These are phyloP conservation scores for Myrmecophaga tridactyla DNA, from an alignment of 2,113 vertebrate species.

Conservation along the genomic window DNA sequence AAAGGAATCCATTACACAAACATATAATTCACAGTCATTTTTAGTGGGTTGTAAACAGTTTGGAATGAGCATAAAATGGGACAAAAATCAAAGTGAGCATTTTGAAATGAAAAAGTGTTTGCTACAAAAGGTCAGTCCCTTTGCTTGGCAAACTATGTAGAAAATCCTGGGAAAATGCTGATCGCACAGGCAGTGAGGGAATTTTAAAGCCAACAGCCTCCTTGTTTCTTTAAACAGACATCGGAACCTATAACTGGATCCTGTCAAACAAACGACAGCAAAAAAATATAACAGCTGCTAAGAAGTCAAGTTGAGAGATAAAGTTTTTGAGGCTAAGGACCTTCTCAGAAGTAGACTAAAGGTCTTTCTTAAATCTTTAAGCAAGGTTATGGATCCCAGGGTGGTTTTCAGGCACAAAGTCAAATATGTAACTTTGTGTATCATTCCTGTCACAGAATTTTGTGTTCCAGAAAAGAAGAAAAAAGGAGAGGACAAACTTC, in stretches of 20 bases:
- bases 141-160: conserved; percentile 91
- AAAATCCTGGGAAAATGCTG: conserved; percentile 94
- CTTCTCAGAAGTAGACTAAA: conserved; percentile 87
- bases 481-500: conserved; percentile 68
- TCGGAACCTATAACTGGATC: conserved; percentile 94
- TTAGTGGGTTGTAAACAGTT: conserved; percentile 94
- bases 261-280: conserved; percentile 94
- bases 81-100: conserved; percentile 94
- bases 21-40: conserved; percentile 96
- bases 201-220: conserved; percentile 91
- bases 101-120: conserved; percentile 94
- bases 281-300: conserved; percentile 92
- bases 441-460: conserved; percentile 84
- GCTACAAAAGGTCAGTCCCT: conserved; percentile 94
- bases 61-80: conserved; percentile 93
- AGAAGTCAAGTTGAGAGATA: conserved; percentile 90
- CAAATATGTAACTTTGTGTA: conserved; percentile 88
- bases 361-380: conserved; percentile 87
- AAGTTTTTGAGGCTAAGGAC: conserved; percentile 88
- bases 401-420: conserved; percentile 85
- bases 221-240: conserved; percentile 94
- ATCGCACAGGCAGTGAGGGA: conserved; percentile 90
- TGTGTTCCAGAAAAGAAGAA: conserved; percentile 82
- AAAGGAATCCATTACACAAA: conserved; percentile 94
- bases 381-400: conserved; percentile 85